Conservation (phyloP, 2,888 invertebrate genomes). For the Andrena chrysosceles region DNA sequence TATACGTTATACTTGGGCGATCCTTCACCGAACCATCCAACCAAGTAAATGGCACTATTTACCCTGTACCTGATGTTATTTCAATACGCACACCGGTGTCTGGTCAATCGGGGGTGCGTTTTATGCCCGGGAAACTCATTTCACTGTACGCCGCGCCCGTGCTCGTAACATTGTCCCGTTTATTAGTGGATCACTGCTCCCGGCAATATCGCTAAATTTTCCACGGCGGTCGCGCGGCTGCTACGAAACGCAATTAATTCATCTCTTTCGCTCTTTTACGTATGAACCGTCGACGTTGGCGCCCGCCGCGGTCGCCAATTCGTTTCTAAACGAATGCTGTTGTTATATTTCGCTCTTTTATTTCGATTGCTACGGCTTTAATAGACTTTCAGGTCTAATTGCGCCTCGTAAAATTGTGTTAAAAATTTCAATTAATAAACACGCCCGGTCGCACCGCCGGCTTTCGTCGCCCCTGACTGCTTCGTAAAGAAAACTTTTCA, state of each 20-base stretch:
- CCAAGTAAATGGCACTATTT: slow-evolving; percentile 41
- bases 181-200: slow-evolving; percentile 56
- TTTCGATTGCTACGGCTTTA: not conserved
- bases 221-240: slow-evolving; percentile 11
- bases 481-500: slow-evolving; percentile 6
- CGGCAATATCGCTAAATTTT: slow-evolving; percentile 52
- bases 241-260: slow-evolving; percentile 45
- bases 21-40: slow-evolving; percentile 17
- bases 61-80: slow-evolving; percentile 43
- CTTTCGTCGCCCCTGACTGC: not conserved
- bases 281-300: not conserved
- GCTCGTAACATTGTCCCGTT: slow-evolving; percentile 52
- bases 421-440: slow-evolving; percentile 34
- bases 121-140: slow-evolving; percentile 54
- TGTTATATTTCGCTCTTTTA: not conserved
- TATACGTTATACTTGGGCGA: not conserved
- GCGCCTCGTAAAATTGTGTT: not conserved
- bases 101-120: slow-evolving; percentile 37
- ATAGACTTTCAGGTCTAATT: slow-evolving; percentile 29
- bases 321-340: slow-evolving; percentile 5
- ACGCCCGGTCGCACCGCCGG: not conserved
- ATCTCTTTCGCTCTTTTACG: slow-evolving; percentile 19
- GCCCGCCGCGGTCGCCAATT: not conserved
- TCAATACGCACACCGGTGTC: slow-evolving; percentile 18
- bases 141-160: slow-evolving; percentile 2